Conservation (phyloP, 2,888 invertebrate genomes). For the Papilio protenor region DNA sequence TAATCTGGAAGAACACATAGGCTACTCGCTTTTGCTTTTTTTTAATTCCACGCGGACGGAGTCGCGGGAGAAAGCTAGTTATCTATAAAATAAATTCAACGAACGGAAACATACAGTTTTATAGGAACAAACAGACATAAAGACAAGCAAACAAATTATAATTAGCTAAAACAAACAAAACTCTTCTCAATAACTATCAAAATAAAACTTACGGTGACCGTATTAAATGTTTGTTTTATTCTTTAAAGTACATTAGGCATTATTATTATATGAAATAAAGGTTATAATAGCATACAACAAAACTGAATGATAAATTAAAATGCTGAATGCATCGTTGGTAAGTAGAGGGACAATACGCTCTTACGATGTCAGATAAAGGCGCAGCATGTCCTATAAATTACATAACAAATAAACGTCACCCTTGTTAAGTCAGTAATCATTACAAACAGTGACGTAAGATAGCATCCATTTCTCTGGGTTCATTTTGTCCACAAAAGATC, state of each 20-base stretch:
- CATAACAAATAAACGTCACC: slow-evolving; percentile 35
- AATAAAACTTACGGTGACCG: slow-evolving; percentile 18
- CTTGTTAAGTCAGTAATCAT: slow-evolving; percentile 12
- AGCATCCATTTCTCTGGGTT: background rate
- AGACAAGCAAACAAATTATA: slow-evolving; percentile 13
- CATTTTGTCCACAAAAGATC: background rate
- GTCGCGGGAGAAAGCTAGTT: too few species aligned
- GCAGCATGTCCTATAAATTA: slow-evolving; percentile 32
- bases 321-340: slow-evolving; percentile 33
- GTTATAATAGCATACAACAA: background rate
- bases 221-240: slow-evolving; percentile 5
- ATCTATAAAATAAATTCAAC: background rate
- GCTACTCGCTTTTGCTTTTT: too few species aligned
- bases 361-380: slow-evolving; percentile 35
- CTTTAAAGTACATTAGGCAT: slow-evolving; percentile 13
- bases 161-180: slow-evolving; percentile 29
- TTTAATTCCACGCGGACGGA: too few species aligned
- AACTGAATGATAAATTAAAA: slow-evolving; percentile 36
- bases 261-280: slow-evolving; percentile 17
- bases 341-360: slow-evolving; percentile 37
- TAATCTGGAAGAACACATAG: too few species aligned
- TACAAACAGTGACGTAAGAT: background rate
- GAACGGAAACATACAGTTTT: background rate
- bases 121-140: slow-evolving; percentile 18
- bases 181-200: slow-evolving; percentile 14